Base-by-base conservation (phyloP, 2,113 vertebrate species). In the Fulmarus glacialis region DNA sequence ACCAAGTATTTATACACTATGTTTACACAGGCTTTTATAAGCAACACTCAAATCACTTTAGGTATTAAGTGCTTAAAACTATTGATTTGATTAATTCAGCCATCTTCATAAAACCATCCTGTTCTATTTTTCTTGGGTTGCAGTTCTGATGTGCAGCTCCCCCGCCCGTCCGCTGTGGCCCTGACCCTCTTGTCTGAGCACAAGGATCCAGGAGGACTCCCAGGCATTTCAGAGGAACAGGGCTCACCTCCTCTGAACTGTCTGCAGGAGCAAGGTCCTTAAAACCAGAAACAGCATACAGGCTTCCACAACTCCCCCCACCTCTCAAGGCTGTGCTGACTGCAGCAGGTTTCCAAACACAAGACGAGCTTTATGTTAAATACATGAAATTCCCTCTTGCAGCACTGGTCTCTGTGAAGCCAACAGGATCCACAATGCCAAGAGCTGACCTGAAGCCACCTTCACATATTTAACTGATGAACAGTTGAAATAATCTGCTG, bases 11-110 rank as follows among this genome's bases (percentile, higher is more conserved):
- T 78, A 85, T 67, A 43, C 12, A 68, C 43, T 43, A 67, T 92
- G 89, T 95, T 94, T 89, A 95, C 83, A 72, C 40, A 71, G 82
- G 52, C 40, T 96, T 93, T 92, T 84, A 87, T 52, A 63, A 81
- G 20, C 94, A 63, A 58, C 94, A 71, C 86, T 89, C 53, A 84
- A 84, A 75, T 73, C 88, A 81, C 91, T 95, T 90, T 21, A 78
- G 87, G 95, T 55, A 82, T 95, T 91, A 78, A 92, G 82, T 87
- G 87, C 92, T 93, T 87, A 42, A 78, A 94, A 60, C 43, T 43
- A 92, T 63, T 62, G 82, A 83, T 90, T 92, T 66, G 45, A 91
- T 95, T 92, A 92, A 92, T 84, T 67, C 67, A 36, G 58, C 43
- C 27, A 19, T 17, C 60, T 58, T 48, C 88, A 82, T 42, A 53